A percentile compares a stretch with the other conserved stretches of the same genome.
phyloP scores from a whole-genome alignment of 2,113 vertebrate species.

The Carlito syrichta region DNA sequence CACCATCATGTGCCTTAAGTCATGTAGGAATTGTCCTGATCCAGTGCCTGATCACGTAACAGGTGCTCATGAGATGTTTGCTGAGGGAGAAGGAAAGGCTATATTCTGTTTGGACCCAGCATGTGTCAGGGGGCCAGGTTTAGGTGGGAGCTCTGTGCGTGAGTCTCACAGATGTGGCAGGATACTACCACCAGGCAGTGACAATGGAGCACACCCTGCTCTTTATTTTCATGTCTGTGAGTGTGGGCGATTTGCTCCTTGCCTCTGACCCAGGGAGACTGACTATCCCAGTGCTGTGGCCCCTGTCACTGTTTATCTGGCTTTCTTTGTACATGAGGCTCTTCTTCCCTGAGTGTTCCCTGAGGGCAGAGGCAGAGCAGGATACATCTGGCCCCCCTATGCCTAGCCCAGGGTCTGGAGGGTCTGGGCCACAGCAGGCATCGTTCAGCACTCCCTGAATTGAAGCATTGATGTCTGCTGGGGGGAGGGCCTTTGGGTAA shows the following conservation, averaged over 20 bases:
- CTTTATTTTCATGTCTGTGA: not conserved
- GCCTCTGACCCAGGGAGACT: constrained; percentile 35
- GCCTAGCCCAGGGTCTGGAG: constrained; percentile 51
- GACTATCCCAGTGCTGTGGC: not conserved
- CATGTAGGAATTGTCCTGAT: not conserved
- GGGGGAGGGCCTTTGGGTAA: constrained; percentile 65
- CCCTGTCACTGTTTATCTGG: constrained; percentile 56
- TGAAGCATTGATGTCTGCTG: constrained; percentile 70
- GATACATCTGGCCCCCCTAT: constrained; percentile 68
- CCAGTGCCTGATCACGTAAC: not conserved
- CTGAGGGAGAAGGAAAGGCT: not conserved
- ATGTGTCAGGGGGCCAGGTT: not conserved
- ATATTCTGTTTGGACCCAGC: not conserved
- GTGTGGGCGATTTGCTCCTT: not conserved
- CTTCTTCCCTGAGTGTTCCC: constrained; percentile 70
- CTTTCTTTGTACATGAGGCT: constrained; percentile 63
- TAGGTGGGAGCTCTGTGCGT: not conserved
- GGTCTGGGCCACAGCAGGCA: constrained; percentile 70
- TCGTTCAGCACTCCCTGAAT: constrained; percentile 69
- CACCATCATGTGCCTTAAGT: not conserved
- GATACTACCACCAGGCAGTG: not conserved
- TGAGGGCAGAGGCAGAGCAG: constrained; percentile 63
- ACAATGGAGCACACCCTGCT: not conserved
- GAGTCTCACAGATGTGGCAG: not conserved
- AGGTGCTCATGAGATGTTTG: not conserved